Conservation (phyloP, 2,113 vertebrate species). For the Psephotus haematonotus region DNA sequence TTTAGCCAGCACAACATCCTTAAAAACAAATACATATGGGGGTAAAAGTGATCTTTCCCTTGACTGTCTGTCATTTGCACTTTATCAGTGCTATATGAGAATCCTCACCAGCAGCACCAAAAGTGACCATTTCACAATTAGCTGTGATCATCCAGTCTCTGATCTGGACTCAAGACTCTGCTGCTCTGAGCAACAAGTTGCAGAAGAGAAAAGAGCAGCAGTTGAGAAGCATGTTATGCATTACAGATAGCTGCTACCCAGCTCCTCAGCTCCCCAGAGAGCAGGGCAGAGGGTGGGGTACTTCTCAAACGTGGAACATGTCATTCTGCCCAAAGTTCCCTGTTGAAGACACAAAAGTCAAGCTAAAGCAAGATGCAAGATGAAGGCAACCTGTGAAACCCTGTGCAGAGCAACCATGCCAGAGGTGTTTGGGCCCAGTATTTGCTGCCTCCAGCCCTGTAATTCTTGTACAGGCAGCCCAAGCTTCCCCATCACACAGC, state of each 20-base stretch:
- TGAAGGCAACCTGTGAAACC: fast-evolving
- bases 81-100: not conserved
- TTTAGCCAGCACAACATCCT: not conserved
- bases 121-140: not conserved
- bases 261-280: not conserved
- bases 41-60: not conserved
- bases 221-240: fast-evolving
- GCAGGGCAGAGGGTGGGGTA: not conserved
- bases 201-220: not conserved
- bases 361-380: not conserved
- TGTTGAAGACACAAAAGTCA: not conserved
- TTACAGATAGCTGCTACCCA: not conserved
- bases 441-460: not conserved
- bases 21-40: not conserved
- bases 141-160: not conserved
- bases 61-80: not conserved
- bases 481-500: not conserved
- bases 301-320: not conserved
- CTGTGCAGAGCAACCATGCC: not conserved
- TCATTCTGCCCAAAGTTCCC: not conserved
- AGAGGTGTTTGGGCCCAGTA: not conserved
- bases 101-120: not conserved
- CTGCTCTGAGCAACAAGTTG: not conserved
- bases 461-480: not conserved
- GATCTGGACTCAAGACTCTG: not conserved